Conservation (phyloP, 2,113 vertebrate species). For the Pachypanchax playfairii region DNA sequence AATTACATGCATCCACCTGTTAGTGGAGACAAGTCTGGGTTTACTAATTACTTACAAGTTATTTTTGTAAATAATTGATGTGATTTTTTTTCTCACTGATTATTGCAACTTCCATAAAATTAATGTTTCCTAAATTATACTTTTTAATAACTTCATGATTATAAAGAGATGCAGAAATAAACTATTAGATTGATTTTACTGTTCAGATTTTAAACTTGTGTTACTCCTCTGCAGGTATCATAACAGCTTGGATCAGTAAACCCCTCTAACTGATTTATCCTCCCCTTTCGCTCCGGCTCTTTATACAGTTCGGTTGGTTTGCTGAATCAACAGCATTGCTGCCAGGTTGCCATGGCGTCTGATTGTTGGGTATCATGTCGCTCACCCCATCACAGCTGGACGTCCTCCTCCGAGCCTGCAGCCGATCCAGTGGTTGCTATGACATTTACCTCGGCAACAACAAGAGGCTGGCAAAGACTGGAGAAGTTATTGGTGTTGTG, state of each 20-base stretch:
- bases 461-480: conserved; percentile 12
- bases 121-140: no score
- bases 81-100: no score
- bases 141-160: no score
- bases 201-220: neutral
- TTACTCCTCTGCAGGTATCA: neutral
- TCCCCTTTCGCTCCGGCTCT: conserved; percentile 19
- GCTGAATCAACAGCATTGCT: conserved; percentile 64
- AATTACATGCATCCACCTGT: no score
- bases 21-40: no score
- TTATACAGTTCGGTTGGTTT: conserved; percentile 39
- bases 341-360: conserved; percentile 68
- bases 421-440: conserved; percentile 35
- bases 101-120: no score
- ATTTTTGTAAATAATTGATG: no score
- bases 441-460: conserved; percentile 42
- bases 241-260: neutral
- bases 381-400: conserved; percentile 45
- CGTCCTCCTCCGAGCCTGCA: conserved; percentile 30
- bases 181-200: no score
- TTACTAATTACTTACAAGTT: no score
- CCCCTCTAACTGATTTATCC: neutral
- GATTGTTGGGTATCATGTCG: conserved; percentile 62
- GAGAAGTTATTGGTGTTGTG: conserved; percentile 17
- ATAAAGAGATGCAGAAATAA: no score